Percentiles rank a stretch among this genome's conserved stretches.
Evolutionary conservation across 1,140 invertebrate species (phyloP).

Genomic region (Venustaconcha ellipsiformis): DNA sequence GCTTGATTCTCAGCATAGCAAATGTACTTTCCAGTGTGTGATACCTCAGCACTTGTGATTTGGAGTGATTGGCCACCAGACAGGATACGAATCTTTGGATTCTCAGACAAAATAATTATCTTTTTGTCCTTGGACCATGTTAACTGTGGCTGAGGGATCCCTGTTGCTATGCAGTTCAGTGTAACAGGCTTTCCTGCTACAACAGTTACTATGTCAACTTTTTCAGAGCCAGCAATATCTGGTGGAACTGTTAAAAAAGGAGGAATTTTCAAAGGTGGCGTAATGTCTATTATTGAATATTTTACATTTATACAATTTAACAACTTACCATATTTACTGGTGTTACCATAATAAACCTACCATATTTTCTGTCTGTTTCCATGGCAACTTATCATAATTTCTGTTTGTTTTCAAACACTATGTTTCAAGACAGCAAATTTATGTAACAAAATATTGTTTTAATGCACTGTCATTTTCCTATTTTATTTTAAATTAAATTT

Average conservation of each 20-base stretch:
- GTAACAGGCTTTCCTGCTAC: slow-evolving; percentile 76
- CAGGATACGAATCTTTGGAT: slow-evolving; percentile 39
- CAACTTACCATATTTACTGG: too few relatives aligned
- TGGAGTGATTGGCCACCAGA: slow-evolving; percentile 41
- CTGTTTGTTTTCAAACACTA: too few relatives aligned
- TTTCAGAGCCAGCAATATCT: slow-evolving; percentile 30
- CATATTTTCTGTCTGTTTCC: too few relatives aligned
- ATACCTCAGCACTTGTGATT: slow-evolving; percentile 39
- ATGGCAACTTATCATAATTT: too few relatives aligned
- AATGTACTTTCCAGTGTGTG: slow-evolving; percentile 65
- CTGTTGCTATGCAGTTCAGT: slow-evolving; percentile 68
- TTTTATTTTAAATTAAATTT: too few relatives aligned
- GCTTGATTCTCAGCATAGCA: slow-evolving; percentile 73
- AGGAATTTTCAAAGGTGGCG: background rate
- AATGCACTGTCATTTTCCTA: too few relatives aligned
- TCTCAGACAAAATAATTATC: slow-evolving; percentile 40
- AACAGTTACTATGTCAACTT: slow-evolving; percentile 73
- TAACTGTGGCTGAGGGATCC: slow-evolving; percentile 68
- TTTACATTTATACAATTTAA: too few relatives aligned
- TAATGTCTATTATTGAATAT: too few relatives aligned
- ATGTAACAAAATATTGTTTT: too few relatives aligned
- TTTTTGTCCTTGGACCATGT: slow-evolving; percentile 55
- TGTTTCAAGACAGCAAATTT: too few relatives aligned
- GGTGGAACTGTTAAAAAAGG: slow-evolving; percentile 48
- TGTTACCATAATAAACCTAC: too few relatives aligned